phyloP scores from a whole-genome alignment of 2,797 vertebrate species.

The Rhincodon typus region DNA sequence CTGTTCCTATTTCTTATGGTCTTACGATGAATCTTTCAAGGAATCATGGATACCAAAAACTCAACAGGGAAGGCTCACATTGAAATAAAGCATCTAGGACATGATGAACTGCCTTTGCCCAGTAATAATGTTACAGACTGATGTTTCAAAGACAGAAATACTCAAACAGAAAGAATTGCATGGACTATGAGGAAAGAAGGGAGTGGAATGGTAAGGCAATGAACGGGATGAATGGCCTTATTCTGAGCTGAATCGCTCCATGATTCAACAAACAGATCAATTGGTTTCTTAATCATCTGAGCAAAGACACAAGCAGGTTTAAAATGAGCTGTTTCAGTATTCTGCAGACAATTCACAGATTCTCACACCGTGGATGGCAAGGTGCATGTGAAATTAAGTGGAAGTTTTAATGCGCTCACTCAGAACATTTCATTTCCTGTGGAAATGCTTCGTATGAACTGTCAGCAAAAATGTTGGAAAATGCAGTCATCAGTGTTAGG shows the following conservation, averaged over 20 bases:
- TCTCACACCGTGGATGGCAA: background rate
- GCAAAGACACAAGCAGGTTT: background rate
- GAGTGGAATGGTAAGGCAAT: background rate
- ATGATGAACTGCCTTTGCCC: background rate
- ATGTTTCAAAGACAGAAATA: background rate
- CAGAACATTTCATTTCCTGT: background rate
- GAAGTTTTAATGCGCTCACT: background rate
- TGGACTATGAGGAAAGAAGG: background rate
- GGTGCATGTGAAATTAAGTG: background rate
- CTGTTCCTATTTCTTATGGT: no score
- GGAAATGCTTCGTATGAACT: background rate
- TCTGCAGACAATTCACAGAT: background rate
- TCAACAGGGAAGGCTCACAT: no score
- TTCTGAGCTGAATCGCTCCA: background rate
- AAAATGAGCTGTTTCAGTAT: background rate
- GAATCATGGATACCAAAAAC: background rate
- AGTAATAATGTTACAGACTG: background rate
- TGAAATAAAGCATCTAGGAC: no score
- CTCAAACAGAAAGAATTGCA: no score
- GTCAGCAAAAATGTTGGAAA: background rate
- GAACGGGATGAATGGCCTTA: background rate
- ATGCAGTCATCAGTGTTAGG: background rate
- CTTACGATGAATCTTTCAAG: background rate
- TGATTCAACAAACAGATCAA: background rate
- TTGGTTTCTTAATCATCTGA: background rate